Base-by-base conservation (phyloP, 2,888 invertebrate species). In the Anthoptus insignis region DNA sequence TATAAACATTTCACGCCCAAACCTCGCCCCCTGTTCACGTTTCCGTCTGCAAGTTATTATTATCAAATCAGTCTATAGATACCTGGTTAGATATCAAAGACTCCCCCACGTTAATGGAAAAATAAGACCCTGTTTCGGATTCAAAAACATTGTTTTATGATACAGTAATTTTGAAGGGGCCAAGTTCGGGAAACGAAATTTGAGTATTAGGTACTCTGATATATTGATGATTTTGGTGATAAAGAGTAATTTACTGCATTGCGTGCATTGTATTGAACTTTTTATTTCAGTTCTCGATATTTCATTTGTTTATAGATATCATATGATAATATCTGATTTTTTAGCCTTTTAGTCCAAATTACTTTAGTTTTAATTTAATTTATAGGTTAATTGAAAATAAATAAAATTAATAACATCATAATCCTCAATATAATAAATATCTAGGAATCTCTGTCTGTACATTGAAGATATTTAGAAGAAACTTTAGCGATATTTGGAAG, bases 31-130 rank as follows among this genome's bases (percentile, higher is more conserved):
- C 80, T 84, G 42, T 50, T 56, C 39, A 50, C 81, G 84, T 89
- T 90, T 88, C 84, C 86, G 82, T 86, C 80, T 82, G 83, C 79
- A 88, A 86, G 83, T 91, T 91, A 92, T 93, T 93, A 92, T 92
- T 92, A 93, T 93, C 91, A 89, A 93, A 93, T 92, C 91, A 92
- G 84, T 84, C 79, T 87, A 89, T 87, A 88, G 90, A 91, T 91
- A 91, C 86, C 83, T 86, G 84, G 71, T 72, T 86, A 81, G 89
- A 90, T 89, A 91, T 83, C 81, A 76, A 79, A 42, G 56, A 27
- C 74, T 84, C 84, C 86, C 83, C 74, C 73, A 76, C 70, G 69
- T 76, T 88, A 88, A 90, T 89, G 87, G 87, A 86, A 88, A 88
- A 89, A 87, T 87, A 86, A 86, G 82, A 80, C 79, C 72, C 82